These are phyloP conservation scores for Micropoecilia bifurca DNA, from an alignment of 2,797 vertebrate species.

Conservation along the genomic window DNA sequence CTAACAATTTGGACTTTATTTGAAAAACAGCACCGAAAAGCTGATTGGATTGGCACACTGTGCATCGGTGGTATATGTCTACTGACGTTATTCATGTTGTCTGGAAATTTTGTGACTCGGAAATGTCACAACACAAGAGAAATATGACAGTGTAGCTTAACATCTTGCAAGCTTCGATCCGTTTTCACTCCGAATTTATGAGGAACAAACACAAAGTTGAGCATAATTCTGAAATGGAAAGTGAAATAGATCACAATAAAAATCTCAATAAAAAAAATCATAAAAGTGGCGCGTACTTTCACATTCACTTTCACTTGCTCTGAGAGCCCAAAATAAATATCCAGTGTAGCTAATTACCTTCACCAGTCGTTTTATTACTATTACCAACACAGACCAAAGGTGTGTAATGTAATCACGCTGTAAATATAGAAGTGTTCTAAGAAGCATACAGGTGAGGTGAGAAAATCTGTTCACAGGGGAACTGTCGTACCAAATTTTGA, in stretches of 20 bases:
- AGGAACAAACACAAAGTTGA: not conserved
- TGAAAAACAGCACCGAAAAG: slow-evolving; percentile 49
- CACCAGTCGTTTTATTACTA: not conserved
- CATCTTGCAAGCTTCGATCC: not conserved
- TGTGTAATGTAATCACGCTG: not conserved
- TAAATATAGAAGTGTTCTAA: not conserved
- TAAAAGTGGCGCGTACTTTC: not conserved
- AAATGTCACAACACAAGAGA: slow-evolving; percentile 21
- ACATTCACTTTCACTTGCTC: not conserved
- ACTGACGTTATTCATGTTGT: slow-evolving; percentile 30
- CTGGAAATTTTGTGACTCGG: slow-evolving; percentile 33
- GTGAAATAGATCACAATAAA: not conserved
- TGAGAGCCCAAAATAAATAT: not conserved
- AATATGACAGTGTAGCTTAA: slow-evolving; percentile 4
- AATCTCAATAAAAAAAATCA: not conserved
- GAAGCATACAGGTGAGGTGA: not conserved
- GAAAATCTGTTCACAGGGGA: not conserved
- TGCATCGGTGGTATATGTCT: slow-evolving; percentile 23
- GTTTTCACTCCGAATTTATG: not conserved
- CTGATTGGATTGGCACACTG: slow-evolving; percentile 47
- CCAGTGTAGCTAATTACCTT: not conserved
- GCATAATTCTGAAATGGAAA: too few species aligned
- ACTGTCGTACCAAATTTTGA: not conserved
- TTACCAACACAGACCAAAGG: not conserved
- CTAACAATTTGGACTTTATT: slow-evolving; percentile 51